Conservation (phyloP, 2,888 invertebrate species). For the Trileptium ribeirensis region DNA sequence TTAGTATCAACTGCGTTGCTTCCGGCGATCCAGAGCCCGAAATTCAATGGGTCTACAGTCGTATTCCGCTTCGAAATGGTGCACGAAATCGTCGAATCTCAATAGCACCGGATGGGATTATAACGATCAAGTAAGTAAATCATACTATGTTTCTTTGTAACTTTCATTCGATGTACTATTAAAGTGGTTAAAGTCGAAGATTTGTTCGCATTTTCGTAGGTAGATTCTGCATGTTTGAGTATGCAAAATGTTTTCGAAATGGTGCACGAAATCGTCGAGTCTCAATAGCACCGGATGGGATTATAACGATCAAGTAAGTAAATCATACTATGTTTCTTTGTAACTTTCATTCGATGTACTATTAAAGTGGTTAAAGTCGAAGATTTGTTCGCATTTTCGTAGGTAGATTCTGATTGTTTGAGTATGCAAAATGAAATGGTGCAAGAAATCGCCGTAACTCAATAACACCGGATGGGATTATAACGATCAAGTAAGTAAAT, state of each 20-base stretch:
- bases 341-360: too few relatives aligned
- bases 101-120: background rate
- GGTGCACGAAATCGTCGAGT: background rate
- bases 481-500: background rate
- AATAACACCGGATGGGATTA: background rate
- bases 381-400: too few relatives aligned
- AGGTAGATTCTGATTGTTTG: too few relatives aligned
- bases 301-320: background rate
- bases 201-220: too few relatives aligned
- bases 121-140: background rate
- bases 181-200: too few relatives aligned
- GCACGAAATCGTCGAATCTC: background rate
- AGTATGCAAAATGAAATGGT: too few relatives aligned
- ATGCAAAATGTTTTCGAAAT: too few relatives aligned
- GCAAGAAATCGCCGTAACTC: background rate
- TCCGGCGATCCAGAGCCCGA: constrained; percentile 14
- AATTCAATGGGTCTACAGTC: background rate
- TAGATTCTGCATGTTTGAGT: too few relatives aligned
- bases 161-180: too few relatives aligned
- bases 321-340: too few relatives aligned
- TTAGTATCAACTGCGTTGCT: constrained; percentile 28
- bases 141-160: too few relatives aligned
- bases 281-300: background rate
- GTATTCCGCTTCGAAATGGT: background rate
- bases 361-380: too few relatives aligned